A percentile compares a stretch with the other conserved stretches of the same genome.
phyloP scores from a whole-genome alignment of 2,113 vertebrate genomes.

The Corythoichthys haematopterus region DNA sequence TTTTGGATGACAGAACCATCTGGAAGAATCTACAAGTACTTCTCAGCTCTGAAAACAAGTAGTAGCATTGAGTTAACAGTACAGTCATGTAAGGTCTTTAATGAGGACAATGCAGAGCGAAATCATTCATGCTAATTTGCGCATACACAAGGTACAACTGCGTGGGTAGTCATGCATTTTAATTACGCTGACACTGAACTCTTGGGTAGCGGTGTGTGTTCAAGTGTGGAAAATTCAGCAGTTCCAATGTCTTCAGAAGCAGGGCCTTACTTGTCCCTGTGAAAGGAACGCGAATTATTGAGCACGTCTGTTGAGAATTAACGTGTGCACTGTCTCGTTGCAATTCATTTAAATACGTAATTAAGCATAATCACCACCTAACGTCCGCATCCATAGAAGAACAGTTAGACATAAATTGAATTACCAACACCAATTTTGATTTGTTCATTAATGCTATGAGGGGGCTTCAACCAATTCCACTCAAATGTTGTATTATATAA shows the following conservation, averaged over 20 bases:
- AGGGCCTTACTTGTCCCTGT: neutral
- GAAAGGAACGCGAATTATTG: conserved; percentile 2
- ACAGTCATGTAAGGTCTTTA: conserved; percentile 3
- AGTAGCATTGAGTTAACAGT: neutral
- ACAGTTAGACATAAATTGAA: neutral
- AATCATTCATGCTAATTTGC: conserved; percentile 13
- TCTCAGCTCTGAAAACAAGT: neutral
- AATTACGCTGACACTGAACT: conserved; percentile 11
- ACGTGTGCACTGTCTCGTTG: neutral
- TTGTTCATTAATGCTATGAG: neutral
- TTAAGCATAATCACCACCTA: neutral
- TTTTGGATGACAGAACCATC: neutral
- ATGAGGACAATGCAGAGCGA: conserved; percentile 6
- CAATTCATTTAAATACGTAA: conserved; percentile 6
- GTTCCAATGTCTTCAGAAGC: neutral
- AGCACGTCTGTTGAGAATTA: neutral
- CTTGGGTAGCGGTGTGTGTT: conserved; percentile 12
- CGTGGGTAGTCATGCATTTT: conserved; percentile 10
- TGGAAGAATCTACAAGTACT: neutral
- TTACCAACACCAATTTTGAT: neutral
- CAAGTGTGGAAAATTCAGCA: conserved; percentile 7
- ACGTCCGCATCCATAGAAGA: neutral
- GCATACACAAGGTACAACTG: conserved; percentile 9
- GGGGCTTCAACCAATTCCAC: neutral
- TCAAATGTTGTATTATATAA: neutral